Percentiles rank a stretch among this genome's conserved stretches.
Evolutionary conservation across 2,797 vertebrate genomes (phyloP).

Genomic region (Hephaestus fuliginosus): DNA sequence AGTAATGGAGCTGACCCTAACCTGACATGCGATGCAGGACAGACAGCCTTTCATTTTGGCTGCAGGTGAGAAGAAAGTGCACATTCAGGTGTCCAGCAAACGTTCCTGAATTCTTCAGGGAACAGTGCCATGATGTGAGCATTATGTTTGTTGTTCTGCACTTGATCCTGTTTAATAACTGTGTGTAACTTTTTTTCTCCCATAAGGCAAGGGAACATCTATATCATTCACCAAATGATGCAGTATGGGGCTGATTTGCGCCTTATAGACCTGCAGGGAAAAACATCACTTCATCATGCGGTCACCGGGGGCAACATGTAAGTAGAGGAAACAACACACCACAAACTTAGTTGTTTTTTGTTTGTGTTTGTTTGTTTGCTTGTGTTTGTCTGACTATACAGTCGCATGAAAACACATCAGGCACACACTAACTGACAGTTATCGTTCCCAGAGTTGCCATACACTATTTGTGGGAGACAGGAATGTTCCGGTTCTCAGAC

Average conservation of each 20-base stretch:
- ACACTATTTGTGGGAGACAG: slow-evolving; percentile 87
- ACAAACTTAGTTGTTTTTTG: not conserved
- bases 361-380: not conserved
- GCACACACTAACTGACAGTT: slow-evolving; percentile 19
- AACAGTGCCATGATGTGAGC: not conserved
- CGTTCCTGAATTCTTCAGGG: not conserved
- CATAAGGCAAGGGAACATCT: slow-evolving; percentile 86
- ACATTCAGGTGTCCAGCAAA: slow-evolving; percentile 12
- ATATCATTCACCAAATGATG: slow-evolving; percentile 87
- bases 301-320: slow-evolving; percentile 88
- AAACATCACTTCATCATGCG: slow-evolving; percentile 86
- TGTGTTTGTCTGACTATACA: not conserved
- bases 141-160: not conserved
- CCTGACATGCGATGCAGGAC: slow-evolving; percentile 84
- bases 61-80: slow-evolving; percentile 78
- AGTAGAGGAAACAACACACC: slow-evolving; percentile 53
- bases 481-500: slow-evolving; percentile 87
- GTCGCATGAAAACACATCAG: not conserved
- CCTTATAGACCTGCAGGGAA: slow-evolving; percentile 82
- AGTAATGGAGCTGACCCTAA: slow-evolving; percentile 86
- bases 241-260: slow-evolving; percentile 84
- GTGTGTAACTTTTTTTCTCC: slow-evolving; percentile 19
- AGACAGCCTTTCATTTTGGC: slow-evolving; percentile 88
- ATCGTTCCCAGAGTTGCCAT: slow-evolving; percentile 77
- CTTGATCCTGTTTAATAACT: slow-evolving; percentile 9